phyloP scores from a whole-genome alignment of 1,140 invertebrate species.

The Rhagoletis zephyria region DNA sequence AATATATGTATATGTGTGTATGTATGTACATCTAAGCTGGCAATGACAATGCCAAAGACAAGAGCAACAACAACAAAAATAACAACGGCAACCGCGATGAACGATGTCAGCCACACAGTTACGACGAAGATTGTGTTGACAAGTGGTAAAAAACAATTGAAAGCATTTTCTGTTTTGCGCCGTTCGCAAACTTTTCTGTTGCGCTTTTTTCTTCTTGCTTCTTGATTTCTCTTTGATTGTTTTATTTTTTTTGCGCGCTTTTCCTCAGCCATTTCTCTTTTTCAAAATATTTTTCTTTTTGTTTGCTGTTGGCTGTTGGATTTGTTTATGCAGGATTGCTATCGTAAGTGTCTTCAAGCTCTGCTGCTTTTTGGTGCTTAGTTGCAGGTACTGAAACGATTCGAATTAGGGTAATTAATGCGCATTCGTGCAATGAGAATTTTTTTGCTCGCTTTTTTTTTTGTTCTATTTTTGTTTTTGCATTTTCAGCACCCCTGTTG shows the following conservation, averaged over 20 bases:
- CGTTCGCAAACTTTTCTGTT: background rate
- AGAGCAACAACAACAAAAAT: background rate
- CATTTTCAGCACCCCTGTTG: background rate
- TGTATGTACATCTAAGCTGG: background rate
- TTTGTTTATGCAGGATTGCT: background rate
- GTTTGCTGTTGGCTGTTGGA: background rate
- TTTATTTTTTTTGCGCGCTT: background rate
- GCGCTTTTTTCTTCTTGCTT: background rate
- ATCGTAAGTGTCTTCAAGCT: conserved; percentile 5
- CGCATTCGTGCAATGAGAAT: background rate
- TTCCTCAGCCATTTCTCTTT: background rate
- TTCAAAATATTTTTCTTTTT: background rate
- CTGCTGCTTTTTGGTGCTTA: conserved; percentile 9
- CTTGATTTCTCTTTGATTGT: background rate
- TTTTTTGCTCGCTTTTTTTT: background rate
- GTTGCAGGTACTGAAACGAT: background rate
- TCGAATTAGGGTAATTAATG: conserved; percentile 37
- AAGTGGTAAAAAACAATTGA: conserved; percentile 43
- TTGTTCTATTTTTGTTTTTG: background rate
- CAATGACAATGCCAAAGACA: background rate
- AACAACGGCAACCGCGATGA: background rate
- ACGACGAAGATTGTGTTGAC: conserved; percentile 27
- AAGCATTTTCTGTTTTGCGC: conserved; percentile 19
- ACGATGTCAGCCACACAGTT: conserved; percentile 16
- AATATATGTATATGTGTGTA: background rate